Base-by-base conservation (phyloP, 2,113 vertebrate species). In the Mirounga angustirostris region DNA sequence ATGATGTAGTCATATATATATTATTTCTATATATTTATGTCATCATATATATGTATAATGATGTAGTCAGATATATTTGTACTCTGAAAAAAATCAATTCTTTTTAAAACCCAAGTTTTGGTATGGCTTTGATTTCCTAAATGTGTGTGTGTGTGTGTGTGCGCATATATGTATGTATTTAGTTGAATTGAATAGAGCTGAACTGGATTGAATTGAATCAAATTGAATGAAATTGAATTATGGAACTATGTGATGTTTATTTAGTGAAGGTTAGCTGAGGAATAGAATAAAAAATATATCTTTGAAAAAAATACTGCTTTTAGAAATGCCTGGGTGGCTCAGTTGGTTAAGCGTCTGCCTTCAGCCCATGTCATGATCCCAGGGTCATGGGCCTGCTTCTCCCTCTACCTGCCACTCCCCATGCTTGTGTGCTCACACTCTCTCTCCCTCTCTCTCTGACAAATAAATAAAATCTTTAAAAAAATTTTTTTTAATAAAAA, bases 281-380 rank as follows among this genome's bases (percentile, higher is more conserved):
- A 95, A 80, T 56, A 90, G 52, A 89, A 71, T 67, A 59, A 67
- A 89, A 78, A 96, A 61, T 58, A 16, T 88, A 71, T 96, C 36
- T 91, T 90, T 40, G 46, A 46, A 90, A 92, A 82, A 94, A 58
- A 84, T 58, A 78, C 3, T 67, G 2, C 21, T 88, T 94, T 92
- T 69, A 83, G 63, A 30, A 6, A 67, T 14, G 30, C 30, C 14
- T 16, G 63, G 30, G 63, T 67, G 30, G 63, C 63, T 67, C 63
- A 33, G 30, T 30, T 65, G 30, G 63, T 33, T 67, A 67, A 33
- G 14, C 14, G 3, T 67, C 63, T 67, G 63, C 14, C 30, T 67
- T 67, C 30, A 33, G 30, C 63, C 30, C 30, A 67, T 30, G 30
- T 67, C 63, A 65, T 33, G 28, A 65, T 65, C 28, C 63, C 63